phyloP scores from a whole-genome alignment of 1,140 invertebrate genomes.

The Scaptomyza montana region DNA sequence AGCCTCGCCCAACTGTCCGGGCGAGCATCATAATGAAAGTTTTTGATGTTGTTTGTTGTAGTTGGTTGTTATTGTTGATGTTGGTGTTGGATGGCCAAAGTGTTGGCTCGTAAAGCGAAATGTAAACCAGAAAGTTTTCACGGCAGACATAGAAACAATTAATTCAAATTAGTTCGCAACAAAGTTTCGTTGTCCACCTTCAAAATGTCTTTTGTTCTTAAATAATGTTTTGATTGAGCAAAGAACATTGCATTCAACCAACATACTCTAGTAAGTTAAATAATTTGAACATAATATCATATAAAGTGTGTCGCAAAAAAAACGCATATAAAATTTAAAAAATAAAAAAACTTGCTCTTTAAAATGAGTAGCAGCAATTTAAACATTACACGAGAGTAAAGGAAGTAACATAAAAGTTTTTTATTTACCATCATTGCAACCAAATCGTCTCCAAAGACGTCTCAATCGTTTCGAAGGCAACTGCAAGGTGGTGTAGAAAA shows the following conservation, averaged over 20 bases:
- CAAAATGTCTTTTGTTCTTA: neutral
- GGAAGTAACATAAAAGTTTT: too few species aligned
- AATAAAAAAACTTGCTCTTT: too few species aligned
- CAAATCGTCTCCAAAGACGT: neutral
- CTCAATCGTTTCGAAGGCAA: neutral
- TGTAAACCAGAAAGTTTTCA: constrained; percentile 64
- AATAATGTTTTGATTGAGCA: constrained; percentile 35
- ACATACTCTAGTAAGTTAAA: too few species aligned
- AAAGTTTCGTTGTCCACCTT: constrained; percentile 44
- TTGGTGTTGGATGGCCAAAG: constrained; percentile 19
- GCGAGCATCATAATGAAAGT: constrained; percentile 3
- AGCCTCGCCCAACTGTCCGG: neutral
- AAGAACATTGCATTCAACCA: neutral
- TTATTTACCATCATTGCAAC: neutral
- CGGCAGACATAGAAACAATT: constrained; percentile 69
- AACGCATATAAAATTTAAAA: too few species aligned
- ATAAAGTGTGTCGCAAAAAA: too few species aligned
- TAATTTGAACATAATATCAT: too few species aligned
- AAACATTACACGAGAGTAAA: too few species aligned
- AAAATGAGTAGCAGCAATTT: too few species aligned
- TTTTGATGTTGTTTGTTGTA: constrained; percentile 11
- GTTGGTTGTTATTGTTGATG: constrained; percentile 7
- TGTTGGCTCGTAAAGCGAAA: constrained; percentile 55
- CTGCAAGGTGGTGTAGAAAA: neutral
- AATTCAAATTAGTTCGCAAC: constrained; percentile 75